A percentile compares a stretch with the other conserved stretches of the same genome.
These are phyloP conservation scores for Heterodera schachtii DNA, from an alignment of 1,140 invertebrate genomes.

Conservation along the genomic window DNA sequence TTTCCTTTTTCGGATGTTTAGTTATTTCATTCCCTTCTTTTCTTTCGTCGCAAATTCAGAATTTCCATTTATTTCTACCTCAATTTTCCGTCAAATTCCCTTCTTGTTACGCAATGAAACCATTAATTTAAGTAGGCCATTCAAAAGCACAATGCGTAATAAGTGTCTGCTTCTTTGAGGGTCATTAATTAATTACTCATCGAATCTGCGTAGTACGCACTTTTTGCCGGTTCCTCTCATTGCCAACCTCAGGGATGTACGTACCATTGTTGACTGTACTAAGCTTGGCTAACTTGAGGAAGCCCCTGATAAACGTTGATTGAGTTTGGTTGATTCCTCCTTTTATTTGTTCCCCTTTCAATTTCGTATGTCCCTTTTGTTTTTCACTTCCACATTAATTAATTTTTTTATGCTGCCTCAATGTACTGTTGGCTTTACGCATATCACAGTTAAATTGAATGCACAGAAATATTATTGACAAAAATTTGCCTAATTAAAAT, in stretches of 20 bases:
- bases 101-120: neutral
- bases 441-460: neutral
- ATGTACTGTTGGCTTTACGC: neutral
- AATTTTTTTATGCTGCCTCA: neutral
- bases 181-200: no score
- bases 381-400: neutral
- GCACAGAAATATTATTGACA: no score
- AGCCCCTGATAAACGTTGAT: neutral
- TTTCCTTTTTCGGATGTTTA: neutral
- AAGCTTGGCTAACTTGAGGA: neutral
- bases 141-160: no score
- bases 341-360: neutral
- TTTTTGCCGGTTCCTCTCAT: constrained; percentile 26
- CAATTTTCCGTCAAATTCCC: neutral
- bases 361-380: neutral
- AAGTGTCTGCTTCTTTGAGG: no score
- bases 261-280: constrained; percentile 23
- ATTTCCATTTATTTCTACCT: neutral
- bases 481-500: no score
- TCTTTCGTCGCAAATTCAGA: neutral
- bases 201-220: neutral
- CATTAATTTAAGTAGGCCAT: no score
- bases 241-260: constrained; percentile 22
- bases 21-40: neutral
- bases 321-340: neutral